Evolutionary conservation across 2,888 invertebrate genomes (phyloP).

Genomic region (Cynaeus angustus): DNA sequence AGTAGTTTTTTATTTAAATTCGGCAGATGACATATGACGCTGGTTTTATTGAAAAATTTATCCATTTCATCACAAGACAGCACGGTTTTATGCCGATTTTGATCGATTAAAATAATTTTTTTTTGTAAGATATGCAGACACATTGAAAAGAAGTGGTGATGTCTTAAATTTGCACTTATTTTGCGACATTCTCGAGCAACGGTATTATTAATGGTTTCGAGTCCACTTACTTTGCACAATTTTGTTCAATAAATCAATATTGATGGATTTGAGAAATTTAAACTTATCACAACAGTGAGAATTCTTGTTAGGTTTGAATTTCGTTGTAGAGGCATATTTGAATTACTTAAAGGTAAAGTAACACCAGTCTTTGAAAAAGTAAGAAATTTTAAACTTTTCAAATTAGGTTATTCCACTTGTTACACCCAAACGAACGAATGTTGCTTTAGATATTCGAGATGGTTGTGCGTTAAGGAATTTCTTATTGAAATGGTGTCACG

Average conservation of each 20-base stretch:
- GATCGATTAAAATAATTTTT: conserved; percentile 32
- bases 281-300: too few relatives aligned
- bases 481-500: conserved; percentile 5
- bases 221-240: background rate
- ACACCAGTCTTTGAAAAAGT: background rate
- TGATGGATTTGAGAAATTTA: background rate
- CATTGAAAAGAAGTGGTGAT: conserved; percentile 13
- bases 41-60: conserved; percentile 41
- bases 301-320: too few relatives aligned
- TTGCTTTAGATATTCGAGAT: too few relatives aligned
- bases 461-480: background rate
- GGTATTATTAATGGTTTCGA: conserved; percentile 17
- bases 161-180: conserved; percentile 28
- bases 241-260: background rate
- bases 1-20: conserved; percentile 42
- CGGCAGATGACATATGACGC: conserved; percentile 30
- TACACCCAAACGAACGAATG: background rate
- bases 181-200: conserved; percentile 1
- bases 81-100: conserved; percentile 22
- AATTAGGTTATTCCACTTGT: conserved; percentile 2
- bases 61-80: conserved; percentile 29
- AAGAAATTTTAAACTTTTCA: background rate
- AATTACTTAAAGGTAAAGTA: background rate
- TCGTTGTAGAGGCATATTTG: background rate
- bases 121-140: conserved; percentile 1